These are phyloP conservation scores for Sphyrna mokarran DNA, from an alignment of 2,113 vertebrate genomes.

Conservation along the genomic window DNA sequence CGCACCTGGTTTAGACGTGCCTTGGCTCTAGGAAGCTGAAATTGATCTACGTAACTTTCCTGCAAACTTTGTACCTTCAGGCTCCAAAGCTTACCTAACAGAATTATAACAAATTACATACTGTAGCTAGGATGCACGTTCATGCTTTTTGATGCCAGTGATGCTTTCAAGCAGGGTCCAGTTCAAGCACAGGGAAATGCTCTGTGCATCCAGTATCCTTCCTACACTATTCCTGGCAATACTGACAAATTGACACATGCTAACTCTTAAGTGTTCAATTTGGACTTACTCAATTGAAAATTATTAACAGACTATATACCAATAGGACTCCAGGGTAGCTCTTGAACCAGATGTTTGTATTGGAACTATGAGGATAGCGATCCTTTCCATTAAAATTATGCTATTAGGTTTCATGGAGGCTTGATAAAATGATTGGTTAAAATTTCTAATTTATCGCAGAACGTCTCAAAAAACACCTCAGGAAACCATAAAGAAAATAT, in stretches of 20 bases:
- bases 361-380: neutral
- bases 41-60: neutral
- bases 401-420: neutral
- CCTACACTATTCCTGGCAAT: neutral
- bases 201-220: neutral
- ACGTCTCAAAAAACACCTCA: neutral
- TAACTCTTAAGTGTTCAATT: neutral
- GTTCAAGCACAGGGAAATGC: neutral
- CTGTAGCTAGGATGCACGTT: neutral
- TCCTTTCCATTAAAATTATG: neutral
- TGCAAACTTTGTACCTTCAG: neutral
- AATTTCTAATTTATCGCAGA: neutral
- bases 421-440: neutral
- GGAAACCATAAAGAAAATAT: neutral
- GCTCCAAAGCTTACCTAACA: neutral
- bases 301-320: neutral
- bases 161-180: neutral
- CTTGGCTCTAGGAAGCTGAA: neutral
- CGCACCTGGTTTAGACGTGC: neutral
- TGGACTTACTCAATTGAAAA: neutral
- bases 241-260: neutral
- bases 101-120: neutral
- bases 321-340: neutral
- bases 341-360: neutral
- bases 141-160: neutral